A percentile compares a stretch with the other conserved stretches of the same genome.
Evolutionary conservation across 2,888 invertebrate genomes (phyloP).

Genomic region (Smittia aterrima): DNA sequence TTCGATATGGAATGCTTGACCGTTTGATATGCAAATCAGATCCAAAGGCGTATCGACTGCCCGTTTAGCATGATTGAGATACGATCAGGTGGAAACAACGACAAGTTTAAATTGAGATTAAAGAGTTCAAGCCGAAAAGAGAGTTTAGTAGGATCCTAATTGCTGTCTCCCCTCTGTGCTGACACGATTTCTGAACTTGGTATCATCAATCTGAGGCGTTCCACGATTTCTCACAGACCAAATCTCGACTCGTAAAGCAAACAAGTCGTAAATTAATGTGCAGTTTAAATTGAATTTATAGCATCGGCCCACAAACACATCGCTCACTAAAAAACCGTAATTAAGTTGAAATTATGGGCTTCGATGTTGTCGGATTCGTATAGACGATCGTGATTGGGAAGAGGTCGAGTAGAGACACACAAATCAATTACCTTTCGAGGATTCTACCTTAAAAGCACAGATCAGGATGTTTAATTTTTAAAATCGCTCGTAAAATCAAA

Average conservation of each 20-base stretch:
- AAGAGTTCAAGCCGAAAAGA: too few relatives aligned
- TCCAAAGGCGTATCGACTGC: too few relatives aligned
- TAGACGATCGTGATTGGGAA: neutral
- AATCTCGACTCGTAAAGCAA: constrained; percentile 1
- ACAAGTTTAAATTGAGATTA: too few relatives aligned
- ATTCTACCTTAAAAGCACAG: neutral
- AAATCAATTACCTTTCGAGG: constrained; percentile 7
- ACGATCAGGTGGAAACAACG: too few relatives aligned
- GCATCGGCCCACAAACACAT: neutral
- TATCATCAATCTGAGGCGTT: neutral
- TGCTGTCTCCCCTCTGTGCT: too few relatives aligned
- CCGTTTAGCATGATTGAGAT: too few relatives aligned
- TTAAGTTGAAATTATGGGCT: neutral
- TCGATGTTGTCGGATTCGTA: neutral
- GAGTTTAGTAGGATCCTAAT: too few relatives aligned
- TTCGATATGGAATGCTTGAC: too few relatives aligned
- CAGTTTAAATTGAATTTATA: constrained; percentile 27
- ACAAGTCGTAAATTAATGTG: constrained; percentile 27
- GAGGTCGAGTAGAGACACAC: neutral
- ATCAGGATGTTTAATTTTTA: neutral
- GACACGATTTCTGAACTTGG: neutral
- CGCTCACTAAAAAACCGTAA: neutral
- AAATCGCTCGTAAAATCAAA: neutral
- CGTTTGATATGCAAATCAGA: too few relatives aligned
- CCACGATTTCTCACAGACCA: neutral